Evolutionary conservation across 2,888 invertebrate species (phyloP), one percentile per base, ranked within the genome.

Genomic region (Rhimphoctona megacephalus): DNA sequence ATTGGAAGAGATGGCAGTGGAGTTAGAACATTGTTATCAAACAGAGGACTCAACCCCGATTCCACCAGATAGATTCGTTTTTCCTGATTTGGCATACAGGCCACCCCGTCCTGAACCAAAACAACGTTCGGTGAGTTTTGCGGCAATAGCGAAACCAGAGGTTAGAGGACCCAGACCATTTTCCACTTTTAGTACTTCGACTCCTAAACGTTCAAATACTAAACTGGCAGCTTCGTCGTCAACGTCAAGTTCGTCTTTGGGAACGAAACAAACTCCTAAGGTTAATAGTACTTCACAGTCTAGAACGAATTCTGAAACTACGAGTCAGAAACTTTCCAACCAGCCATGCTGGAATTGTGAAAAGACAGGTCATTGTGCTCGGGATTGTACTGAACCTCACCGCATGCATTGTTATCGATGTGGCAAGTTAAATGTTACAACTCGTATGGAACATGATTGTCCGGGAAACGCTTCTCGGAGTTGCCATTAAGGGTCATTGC

Each of bases 21-120:
- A 67, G 9, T 67, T 67, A 1, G 36, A 67, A n/a, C 19, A 7
- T 17, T 17, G 66, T 36, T 39, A 67, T 39, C 19, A 67, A 8
- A 67, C 66, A 9, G 36, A n/a, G 9, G 66, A 67, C 6, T 17
- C n/a, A 11, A 19, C 39, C 2, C 66, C 66, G 0, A 67, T 67
- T 9, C 66, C 66, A 2, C 66, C 39, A 1, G 66, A 67, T 0
- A 67, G 17, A 11, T 67, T 39, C 19, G 36, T 66, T 6, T 67
- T 67, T 39, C 66, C 66, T 7, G 66, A 67, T 67, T n/a, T 39
- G 6, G 66, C 66, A 3, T 67, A 67, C 39, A 17, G n/a, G 9
- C 66, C 39, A 8, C 66, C 66, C 0, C n/a, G n/a, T 7, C 36
- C n/a, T 1, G 39, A 1, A 9, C n/a, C 19, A 19, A n/a, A n/a